phyloP scores from a whole-genome alignment of 2,113 vertebrate species.

The Gymnogyps californianus region DNA sequence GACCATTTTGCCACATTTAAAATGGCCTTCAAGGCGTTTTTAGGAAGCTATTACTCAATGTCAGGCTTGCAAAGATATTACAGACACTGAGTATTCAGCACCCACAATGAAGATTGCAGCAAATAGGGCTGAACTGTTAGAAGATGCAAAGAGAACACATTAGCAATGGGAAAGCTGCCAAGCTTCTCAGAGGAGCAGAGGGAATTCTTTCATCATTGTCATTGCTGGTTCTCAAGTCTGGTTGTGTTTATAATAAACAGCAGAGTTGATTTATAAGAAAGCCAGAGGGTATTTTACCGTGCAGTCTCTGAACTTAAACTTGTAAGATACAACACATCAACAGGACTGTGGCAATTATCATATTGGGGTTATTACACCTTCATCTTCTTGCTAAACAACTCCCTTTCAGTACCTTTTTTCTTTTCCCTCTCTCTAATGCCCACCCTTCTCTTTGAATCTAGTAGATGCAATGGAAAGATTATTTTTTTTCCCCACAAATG shows the following conservation, averaged over 20 bases:
- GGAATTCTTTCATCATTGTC: background rate
- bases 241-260: background rate
- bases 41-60: background rate
- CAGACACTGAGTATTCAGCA: background rate
- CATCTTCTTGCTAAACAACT: background rate
- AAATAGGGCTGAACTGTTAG: background rate
- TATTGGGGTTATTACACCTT: background rate
- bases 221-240: background rate
- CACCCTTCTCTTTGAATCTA: background rate
- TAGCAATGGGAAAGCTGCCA: background rate
- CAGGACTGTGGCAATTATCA: background rate
- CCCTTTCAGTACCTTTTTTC: background rate
- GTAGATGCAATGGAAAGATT: background rate
- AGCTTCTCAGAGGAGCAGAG: background rate
- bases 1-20: conserved; percentile 2
- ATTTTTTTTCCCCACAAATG: rapidly evolving
- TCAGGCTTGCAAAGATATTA: background rate
- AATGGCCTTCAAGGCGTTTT: background rate
- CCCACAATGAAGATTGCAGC: background rate
- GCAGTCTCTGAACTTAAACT: background rate
- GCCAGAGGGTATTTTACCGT: background rate
- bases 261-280: background rate
- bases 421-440: background rate
- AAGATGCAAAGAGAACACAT: background rate
- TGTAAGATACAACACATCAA: background rate